Base-by-base conservation (phyloP, 2,888 invertebrate species). In the Tubulanus polymorphus region DNA sequence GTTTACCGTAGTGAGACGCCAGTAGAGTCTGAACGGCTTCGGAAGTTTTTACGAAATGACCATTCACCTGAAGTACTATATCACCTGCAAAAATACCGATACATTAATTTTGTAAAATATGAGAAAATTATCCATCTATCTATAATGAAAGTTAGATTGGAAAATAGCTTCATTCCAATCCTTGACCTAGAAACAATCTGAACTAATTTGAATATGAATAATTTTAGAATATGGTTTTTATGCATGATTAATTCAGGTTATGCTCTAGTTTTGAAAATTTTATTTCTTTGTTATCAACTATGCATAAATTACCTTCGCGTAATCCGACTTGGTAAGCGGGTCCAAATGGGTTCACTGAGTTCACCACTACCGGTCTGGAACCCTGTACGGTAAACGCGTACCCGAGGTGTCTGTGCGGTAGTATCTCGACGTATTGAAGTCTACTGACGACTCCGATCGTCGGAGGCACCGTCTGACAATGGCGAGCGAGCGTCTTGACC, bases 371-470 rank as follows among this genome's bases (percentile, higher is more conserved):
- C 3, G 76, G 75, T 29, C 61, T 61, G 2, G 52, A 53, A n/a
- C 72, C 71, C 15, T 56, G 55, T 3, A 74, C 56, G 18, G 61
- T 66, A 54, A 78, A 64, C 1, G 77, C 78, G 49, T 69, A 74
- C 0, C 75, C 72, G 55, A 68, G 63, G 26, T 47, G 37, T 1
- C 60, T 56, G 15, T 65, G 66, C 3, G 70, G 68, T 2, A 60
- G 56, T 12, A 75, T 54, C 41, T 72, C 64, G 23, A 72, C 61
- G 26, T 67, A 62, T 28, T 71, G 65, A 5, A 74, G 56, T 20
- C 73, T 62, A 1, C 75, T 68, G 10, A 73, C 72, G 3, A 78
- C 75, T n/a, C 74, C 71, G 2, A 78, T 55, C 8, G 68, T 67
- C 1, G 78, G 76, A 0, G 75, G 72, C 29, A 63, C 63, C n/a